These are phyloP conservation scores for Rhinolophus ferrumequinum DNA, from an alignment of 2,113 vertebrate genomes.

Conservation along the genomic window DNA sequence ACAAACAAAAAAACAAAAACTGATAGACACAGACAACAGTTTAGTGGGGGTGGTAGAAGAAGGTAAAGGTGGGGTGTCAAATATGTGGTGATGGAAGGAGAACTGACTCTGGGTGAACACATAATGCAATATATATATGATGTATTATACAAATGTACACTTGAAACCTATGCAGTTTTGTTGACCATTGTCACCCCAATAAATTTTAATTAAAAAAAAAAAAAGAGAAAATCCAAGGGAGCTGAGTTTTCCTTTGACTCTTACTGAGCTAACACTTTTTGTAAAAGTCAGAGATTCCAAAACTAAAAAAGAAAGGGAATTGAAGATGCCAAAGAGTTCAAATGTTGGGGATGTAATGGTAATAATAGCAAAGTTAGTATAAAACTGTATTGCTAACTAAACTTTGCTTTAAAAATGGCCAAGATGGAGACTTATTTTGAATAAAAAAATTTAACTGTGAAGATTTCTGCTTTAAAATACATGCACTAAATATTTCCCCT, in stretches of 20 bases:
- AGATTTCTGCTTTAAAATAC: conserved; percentile 34
- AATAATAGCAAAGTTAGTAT: neutral
- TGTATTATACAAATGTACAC: too few relatives aligned
- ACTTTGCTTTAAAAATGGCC: conserved; percentile 1
- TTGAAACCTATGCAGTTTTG: too few relatives aligned
- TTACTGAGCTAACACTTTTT: conserved; percentile 8
- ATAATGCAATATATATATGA: too few relatives aligned
- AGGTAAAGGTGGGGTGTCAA: too few relatives aligned
- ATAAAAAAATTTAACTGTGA: conserved; percentile 1
- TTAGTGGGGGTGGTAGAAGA: too few relatives aligned
- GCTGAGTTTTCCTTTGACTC: neutral
- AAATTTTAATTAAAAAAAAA: too few relatives aligned
- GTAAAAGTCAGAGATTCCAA: neutral
- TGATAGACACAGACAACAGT: too few relatives aligned
- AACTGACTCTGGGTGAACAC: too few relatives aligned
- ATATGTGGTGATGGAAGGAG: too few relatives aligned
- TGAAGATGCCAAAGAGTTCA: conserved; percentile 1
- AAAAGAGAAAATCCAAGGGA: neutral
- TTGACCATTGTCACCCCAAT: too few relatives aligned
- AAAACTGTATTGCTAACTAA: neutral
- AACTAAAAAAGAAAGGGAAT: neutral
- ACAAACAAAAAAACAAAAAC: too few relatives aligned
- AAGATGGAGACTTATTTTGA: neutral
- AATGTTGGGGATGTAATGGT: neutral
- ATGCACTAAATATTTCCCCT: neutral